These are phyloP conservation scores for Axea sp. DNA, from an alignment of 2,888 invertebrate species.

Conservation along the genomic window DNA sequence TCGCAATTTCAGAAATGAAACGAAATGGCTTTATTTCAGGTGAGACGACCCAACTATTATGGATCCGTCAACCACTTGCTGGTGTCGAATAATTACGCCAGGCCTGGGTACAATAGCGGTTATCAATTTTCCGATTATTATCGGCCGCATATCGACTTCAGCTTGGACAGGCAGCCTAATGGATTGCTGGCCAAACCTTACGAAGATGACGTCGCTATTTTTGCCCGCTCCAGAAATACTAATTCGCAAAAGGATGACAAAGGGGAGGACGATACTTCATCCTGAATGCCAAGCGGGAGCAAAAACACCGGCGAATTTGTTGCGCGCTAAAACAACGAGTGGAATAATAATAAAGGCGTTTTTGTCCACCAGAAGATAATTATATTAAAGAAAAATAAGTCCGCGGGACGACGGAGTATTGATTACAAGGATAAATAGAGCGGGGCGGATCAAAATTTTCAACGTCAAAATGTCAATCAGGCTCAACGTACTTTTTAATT, in stretches of 20 bases:
- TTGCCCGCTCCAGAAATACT: slow-evolving; percentile 38
- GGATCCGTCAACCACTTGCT: slow-evolving; percentile 63
- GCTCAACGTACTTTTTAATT: slow-evolving; percentile 24
- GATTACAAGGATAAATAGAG: slow-evolving; percentile 38
- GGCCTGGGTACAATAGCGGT: slow-evolving; percentile 64
- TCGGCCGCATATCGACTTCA: slow-evolving; percentile 52
- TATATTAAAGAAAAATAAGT: slow-evolving; percentile 6
- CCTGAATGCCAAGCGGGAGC: slow-evolving; percentile 3
- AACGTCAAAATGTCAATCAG: slow-evolving; percentile 47
- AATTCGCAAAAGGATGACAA: slow-evolving; percentile 28
- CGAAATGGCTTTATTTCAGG: slow-evolving; percentile 34
- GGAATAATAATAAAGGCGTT: background rate
- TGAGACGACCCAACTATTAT: slow-evolving; percentile 63
- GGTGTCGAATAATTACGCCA: slow-evolving; percentile 67
- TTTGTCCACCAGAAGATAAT: no score
- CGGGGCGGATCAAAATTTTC: slow-evolving; percentile 23
- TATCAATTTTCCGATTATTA: slow-evolving; percentile 67
- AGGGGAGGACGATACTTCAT: slow-evolving; percentile 3
- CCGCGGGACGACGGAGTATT: slow-evolving; percentile 13
- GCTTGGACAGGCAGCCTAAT: slow-evolving; percentile 55
- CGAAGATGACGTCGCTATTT: slow-evolving; percentile 50
- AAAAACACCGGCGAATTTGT: slow-evolving; percentile 12
- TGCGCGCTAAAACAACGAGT: background rate
- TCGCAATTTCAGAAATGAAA: no score
- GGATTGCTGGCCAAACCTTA: slow-evolving; percentile 43